Percentiles rank a stretch among this genome's conserved stretches.
phyloP scores from a whole-genome alignment of 2,888 invertebrate species.

The Eupithecia dodoneata region DNA sequence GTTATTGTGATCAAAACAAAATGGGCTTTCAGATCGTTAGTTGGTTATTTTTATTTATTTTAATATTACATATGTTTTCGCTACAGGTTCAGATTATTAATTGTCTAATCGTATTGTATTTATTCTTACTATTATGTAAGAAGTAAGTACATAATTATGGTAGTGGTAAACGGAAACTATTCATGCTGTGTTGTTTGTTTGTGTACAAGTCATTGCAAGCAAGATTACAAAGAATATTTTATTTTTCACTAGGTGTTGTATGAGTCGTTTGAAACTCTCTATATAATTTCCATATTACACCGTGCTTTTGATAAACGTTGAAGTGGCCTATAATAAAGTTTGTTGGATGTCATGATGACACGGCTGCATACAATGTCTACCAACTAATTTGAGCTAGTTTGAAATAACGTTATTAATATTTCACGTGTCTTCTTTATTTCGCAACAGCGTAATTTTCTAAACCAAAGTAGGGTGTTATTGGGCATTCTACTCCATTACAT shows the following conservation, averaged over 20 bases:
- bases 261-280: background rate
- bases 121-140: no score
- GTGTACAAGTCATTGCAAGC: no score
- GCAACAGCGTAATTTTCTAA: background rate
- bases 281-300: background rate
- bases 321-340: background rate
- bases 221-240: no score
- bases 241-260: no score
- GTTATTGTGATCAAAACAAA: slow-evolving; percentile 47
- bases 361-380: background rate
- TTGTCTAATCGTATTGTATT: no score
- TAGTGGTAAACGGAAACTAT: no score
- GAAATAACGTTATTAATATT: background rate
- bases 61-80: slow-evolving; percentile 16
- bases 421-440: background rate
- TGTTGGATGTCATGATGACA: background rate
- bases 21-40: slow-evolving; percentile 31
- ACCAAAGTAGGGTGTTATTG: no score
- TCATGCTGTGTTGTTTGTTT: no score
- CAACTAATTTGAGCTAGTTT: background rate
- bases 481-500: no score
- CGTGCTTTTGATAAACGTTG: background rate
- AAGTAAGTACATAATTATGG: no score
- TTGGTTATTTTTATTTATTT: slow-evolving; percentile 33
- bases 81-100: background rate